Percentiles rank a stretch among this genome's conserved stretches.
phyloP scores from a whole-genome alignment of 2,888 invertebrate genomes.

The Aphidoletes aphidimyza region DNA sequence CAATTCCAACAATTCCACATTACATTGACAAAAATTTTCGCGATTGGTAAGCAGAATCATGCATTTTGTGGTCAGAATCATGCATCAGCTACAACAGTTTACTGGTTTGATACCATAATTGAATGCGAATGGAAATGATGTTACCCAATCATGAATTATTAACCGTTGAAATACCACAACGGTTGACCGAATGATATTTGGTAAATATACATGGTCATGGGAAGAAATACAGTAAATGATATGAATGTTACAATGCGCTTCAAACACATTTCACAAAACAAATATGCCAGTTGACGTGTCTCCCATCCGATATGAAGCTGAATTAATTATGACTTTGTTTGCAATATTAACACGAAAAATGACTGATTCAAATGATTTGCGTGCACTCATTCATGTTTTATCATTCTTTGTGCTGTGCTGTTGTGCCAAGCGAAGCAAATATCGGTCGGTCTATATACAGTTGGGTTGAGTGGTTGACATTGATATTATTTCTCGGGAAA shows the following conservation, averaged over 20 bases:
- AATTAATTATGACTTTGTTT: conserved; percentile 8
- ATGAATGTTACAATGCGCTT: background rate
- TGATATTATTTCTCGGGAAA: background rate
- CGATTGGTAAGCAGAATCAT: no score
- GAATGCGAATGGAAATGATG: no score
- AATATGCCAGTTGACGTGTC: background rate
- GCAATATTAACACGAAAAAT: background rate
- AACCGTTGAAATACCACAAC: no score
- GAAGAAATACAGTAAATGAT: background rate
- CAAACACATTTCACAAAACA: background rate
- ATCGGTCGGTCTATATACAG: background rate
- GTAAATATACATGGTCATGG: no score
- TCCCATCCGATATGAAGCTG: background rate
- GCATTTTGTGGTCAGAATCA: no score
- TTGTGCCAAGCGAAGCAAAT: background rate
- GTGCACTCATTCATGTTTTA: background rate
- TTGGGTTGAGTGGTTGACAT: background rate
- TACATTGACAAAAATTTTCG: no score
- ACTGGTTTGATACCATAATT: no score
- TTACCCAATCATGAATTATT: no score
- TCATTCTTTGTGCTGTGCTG: background rate
- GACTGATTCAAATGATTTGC: background rate
- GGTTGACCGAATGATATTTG: no score
- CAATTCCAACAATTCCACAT: no score
- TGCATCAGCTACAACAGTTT: no score